Evolutionary conservation across 2,888 invertebrate species (phyloP), one percentile per base, ranked within the genome.

Genomic region (Deladenus siricidicola): DNA sequence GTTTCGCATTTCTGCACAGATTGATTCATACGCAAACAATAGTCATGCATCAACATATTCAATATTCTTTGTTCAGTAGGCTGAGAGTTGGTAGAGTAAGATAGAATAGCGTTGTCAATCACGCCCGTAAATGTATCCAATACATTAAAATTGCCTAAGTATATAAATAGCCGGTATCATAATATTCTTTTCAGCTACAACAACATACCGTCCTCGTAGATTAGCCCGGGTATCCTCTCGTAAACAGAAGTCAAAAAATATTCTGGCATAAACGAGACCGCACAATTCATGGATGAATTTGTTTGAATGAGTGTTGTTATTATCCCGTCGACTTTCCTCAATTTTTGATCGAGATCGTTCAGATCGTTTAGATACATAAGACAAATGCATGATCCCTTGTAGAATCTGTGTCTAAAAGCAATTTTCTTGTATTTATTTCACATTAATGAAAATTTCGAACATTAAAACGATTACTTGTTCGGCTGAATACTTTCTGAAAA

Each of bases 101-200:
- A 62, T 8, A 74, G 21, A 4, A 60, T 51, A 19, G 72, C 55
- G 19, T 74, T 66, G 52, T 73, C 70, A 14, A 72, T n/a, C 6
- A 65, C 52, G 6, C 63, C 66, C 1, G 62, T 49, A 17, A 66
- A 57, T 1, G 48, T 39, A 14, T 58, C 60, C n/a, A 42, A 26
- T 23, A 34, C 45, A 50, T 42, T 23, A 1, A 67, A 63, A 3
- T n/a, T 19, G 10, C 39, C 53, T 48, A 45, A 62, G 28, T 10
- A 42, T 34, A 19, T 53, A 62, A 55, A 56, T 63, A 43, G n/a
- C n/a, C n/a, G n/a, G n/a, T n/a, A n/a, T n/a, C n/a, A 19, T 56
- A 53, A n/a, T 39, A 1, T 19, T 53, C 19, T 30, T 30, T 34
- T 30, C 19, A 39, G 39, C 23, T 30, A n/a, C 23, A 53, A 51